Evolutionary conservation across 2,113 vertebrate species (phyloP).

Genomic region (Diadophis punctatus): DNA sequence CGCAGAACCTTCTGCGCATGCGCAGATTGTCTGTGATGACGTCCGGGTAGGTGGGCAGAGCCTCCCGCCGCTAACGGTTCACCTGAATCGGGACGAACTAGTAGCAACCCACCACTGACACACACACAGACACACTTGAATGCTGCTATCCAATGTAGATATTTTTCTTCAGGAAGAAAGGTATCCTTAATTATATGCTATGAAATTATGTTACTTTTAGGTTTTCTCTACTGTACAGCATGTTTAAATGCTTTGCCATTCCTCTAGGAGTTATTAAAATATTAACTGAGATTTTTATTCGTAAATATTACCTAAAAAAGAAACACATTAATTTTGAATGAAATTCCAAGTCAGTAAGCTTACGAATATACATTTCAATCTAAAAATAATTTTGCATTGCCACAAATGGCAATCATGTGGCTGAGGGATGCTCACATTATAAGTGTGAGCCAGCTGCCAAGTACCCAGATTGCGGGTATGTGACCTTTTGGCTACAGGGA

Average conservation of each 20-base stretch:
- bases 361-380: not conserved
- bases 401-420: not conserved
- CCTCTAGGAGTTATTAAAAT: not conserved
- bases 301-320: not conserved
- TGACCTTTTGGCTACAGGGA: not conserved
- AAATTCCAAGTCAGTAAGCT: not conserved
- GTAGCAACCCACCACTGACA: too few relatives aligned
- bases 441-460: not conserved
- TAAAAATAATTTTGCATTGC: not conserved
- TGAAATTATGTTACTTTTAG: not conserved
- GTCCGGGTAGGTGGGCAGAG: too few relatives aligned
- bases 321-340: not conserved
- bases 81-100: too few relatives aligned
- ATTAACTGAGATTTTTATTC: not conserved
- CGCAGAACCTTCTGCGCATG: too few relatives aligned
- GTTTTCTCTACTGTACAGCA: not conserved
- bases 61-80: too few relatives aligned
- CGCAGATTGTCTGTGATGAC: too few relatives aligned
- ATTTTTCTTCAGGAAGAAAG: constrained; percentile 3
- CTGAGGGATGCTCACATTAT: not conserved
- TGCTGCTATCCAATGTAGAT: not conserved
- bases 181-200: not conserved
- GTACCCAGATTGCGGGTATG: not conserved
- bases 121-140: not conserved
- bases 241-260: not conserved